phyloP scores from a whole-genome alignment of 2,797 vertebrate genomes.

The Onychomys torridus region DNA sequence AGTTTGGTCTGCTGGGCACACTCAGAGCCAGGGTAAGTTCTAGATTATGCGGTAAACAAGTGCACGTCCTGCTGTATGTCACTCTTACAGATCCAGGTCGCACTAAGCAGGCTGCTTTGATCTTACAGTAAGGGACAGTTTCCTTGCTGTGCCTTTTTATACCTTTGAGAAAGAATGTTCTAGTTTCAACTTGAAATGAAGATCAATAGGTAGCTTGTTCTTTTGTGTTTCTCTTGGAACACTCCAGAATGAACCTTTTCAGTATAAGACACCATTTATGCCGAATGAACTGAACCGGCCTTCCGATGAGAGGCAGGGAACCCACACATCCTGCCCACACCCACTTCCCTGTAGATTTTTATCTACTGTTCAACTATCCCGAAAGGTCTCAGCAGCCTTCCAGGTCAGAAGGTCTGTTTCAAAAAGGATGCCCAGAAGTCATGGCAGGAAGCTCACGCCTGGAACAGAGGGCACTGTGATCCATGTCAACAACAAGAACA shows the following conservation, averaged over 20 bases:
- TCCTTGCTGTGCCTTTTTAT: not conserved
- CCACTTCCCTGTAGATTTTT: constrained; percentile 75
- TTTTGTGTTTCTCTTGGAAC: constrained; percentile 63
- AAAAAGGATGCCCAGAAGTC: constrained; percentile 24
- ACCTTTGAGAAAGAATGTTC: constrained; percentile 50
- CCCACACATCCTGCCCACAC: constrained; percentile 74
- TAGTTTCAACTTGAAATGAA: constrained; percentile 59
- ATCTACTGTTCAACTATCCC: constrained; percentile 46
- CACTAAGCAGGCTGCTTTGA: not conserved
- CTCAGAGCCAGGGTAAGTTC: not conserved
- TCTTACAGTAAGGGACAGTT: not conserved
- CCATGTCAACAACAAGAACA: not conserved
- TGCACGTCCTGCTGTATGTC: not conserved
- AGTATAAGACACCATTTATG: constrained; percentile 58
- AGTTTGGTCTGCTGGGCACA: not conserved
- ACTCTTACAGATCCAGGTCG: constrained; percentile 61
- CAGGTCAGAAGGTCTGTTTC: constrained; percentile 48
- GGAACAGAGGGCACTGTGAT: not conserved
- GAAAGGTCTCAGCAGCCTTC: constrained; percentile 17
- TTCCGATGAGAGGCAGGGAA: constrained; percentile 36
- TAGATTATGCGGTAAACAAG: constrained; percentile 65
- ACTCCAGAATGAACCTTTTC: constrained; percentile 55
- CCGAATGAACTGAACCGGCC: constrained; percentile 65
- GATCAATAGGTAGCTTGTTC: constrained; percentile 68
- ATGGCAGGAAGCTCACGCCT: constrained; percentile 49